Base-by-base conservation (phyloP, 2,888 invertebrate genomes). In the Eledone cirrhosa region DNA sequence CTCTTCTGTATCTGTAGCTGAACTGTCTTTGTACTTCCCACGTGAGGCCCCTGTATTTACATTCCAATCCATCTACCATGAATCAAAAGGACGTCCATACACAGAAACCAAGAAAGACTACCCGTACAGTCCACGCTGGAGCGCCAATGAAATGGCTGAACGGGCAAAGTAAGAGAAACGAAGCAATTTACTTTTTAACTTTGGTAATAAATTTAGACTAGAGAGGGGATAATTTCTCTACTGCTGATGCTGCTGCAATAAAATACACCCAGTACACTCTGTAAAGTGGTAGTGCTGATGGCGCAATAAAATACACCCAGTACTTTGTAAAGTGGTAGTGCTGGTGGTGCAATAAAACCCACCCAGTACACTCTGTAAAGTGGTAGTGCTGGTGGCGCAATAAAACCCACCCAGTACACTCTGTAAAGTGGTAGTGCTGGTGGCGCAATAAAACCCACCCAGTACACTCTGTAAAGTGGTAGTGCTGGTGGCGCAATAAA, bases 61-160 rank as follows among this genome's bases (percentile, higher is more conserved):
- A 7, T 88, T 91, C 79, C 91, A 91, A 83, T 92, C 91, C 5
- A 86, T 91, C 14, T 91, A 91, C 82, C 91, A 91, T 84, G 88
- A 88, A 77, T 80, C 80, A n/a, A 87, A 86, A 27, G 88, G 89
- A 14, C 87, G 87, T 77, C 91, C 91, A 0, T 91, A 94, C 93
- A 82, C 77, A 1, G 86, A 86, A 78, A 82, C 82, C 14, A 83
- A 85, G 77, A 84, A 82, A 29, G 87, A 89, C 69, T 90, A 89
- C 80, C 91, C 91, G 0, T 91, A 90, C 84, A 90, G 90, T 81
- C 90, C 91, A 2, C 84, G 91, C 22, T 91, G 91, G 91, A 85
- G 82, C 76, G 87, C 88, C 22, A 82, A 84, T 77, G 90, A 91
- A 83, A 91, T 91, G 90, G 90, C 88, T n/a, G 88, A 90, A 79